These are phyloP conservation scores for Meiosimyza decipiens DNA, from an alignment of 2,888 invertebrate species.

Conservation along the genomic window DNA sequence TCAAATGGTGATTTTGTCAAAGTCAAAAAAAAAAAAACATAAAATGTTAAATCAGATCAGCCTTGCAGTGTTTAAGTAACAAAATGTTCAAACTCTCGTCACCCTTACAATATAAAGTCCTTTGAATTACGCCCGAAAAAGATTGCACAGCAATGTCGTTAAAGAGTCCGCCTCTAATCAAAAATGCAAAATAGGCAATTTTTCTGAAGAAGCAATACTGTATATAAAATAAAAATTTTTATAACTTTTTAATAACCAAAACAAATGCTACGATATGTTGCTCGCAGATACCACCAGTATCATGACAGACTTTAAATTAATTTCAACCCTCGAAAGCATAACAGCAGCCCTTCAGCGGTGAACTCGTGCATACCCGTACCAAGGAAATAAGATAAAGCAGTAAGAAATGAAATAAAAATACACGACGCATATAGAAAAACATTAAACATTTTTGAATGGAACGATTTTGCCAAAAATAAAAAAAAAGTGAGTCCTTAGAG, in stretches of 20 bases:
- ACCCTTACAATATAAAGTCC: background rate
- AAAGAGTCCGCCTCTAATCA: background rate
- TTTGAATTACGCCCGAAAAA: background rate
- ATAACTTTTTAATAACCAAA: background rate
- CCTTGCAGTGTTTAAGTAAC: background rate
- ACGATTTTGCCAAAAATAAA: background rate
- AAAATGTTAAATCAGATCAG: too few relatives aligned
- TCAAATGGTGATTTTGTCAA: too few relatives aligned
- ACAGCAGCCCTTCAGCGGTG: background rate
- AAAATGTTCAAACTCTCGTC: background rate
- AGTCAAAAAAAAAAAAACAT: too few relatives aligned
- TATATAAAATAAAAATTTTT: background rate
- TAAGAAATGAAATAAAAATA: background rate
- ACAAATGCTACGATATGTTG: too few relatives aligned
- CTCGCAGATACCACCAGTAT: too few relatives aligned
- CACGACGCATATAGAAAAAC: too few relatives aligned
- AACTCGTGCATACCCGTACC: background rate
- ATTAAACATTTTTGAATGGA: too few relatives aligned
- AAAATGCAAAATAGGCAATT: background rate
- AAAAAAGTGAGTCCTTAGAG: constrained; percentile 43
- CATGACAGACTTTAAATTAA: too few relatives aligned
- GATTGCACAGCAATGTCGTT: background rate
- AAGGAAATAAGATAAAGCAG: background rate
- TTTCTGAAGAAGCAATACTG: too few relatives aligned
- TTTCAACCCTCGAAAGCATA: too few relatives aligned